These are phyloP conservation scores for Lasioglossum oenotherae DNA, from an alignment of 2,888 invertebrate genomes.

Conservation along the genomic window DNA sequence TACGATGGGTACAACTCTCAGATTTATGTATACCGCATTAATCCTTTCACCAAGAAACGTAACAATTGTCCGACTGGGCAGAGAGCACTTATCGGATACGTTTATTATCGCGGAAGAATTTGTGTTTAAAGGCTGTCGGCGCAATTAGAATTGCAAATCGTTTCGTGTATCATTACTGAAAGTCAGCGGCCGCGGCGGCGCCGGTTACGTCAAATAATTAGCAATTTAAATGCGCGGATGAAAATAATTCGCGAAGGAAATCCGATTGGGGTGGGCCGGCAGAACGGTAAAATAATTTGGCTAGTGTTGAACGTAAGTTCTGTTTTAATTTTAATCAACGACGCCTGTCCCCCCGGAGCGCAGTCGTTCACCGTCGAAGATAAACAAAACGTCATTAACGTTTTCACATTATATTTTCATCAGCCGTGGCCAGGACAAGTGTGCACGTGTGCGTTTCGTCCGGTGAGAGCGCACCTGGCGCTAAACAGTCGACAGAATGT, in stretches of 20 bases:
- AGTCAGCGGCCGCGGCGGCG: background rate
- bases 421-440: background rate
- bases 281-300: slow-evolving; percentile 1
- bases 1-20: too few species aligned
- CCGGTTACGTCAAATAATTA: background rate
- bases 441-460: background rate
- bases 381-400: slow-evolving; percentile 11
- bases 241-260: slow-evolving; percentile 5
- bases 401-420: slow-evolving; percentile 8
- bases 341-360: background rate
- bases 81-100: background rate
- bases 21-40: background rate
- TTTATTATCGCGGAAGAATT: slow-evolving; percentile 1
- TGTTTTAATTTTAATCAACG: slow-evolving; percentile 3
- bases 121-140: background rate
- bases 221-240: slow-evolving; percentile 6
- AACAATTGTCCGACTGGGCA: background rate
- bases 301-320: slow-evolving; percentile 6
- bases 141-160: slow-evolving; percentile 6
- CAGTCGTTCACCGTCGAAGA: background rate
- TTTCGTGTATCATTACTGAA: background rate
- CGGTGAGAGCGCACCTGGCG: background rate
- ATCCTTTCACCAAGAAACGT: background rate
- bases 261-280: background rate
- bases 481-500: slow-evolving; percentile 11